phyloP scores from a whole-genome alignment of 2,797 vertebrate genomes.

The Anomalospiza imberbis region DNA sequence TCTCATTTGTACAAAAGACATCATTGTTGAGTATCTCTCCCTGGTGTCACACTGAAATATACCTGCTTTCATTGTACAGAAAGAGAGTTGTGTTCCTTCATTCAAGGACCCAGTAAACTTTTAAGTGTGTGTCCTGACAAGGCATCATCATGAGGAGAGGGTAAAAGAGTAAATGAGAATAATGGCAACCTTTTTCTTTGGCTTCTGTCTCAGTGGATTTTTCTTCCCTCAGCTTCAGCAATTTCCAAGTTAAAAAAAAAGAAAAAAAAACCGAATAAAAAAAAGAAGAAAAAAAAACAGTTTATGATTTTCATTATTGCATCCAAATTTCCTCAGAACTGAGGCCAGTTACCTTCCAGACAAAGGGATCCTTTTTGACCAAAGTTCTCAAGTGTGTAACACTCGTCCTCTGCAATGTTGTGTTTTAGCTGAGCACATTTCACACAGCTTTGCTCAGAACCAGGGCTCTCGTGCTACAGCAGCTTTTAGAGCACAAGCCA shows the following conservation, averaged over 20 bases:
- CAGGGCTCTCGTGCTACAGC: neutral
- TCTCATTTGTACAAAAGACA: neutral
- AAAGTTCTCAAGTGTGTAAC: neutral
- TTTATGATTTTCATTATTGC: conserved; percentile 9
- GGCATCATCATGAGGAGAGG: neutral
- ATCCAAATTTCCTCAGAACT: conserved; percentile 1
- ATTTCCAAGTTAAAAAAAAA: neutral
- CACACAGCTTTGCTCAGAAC: neutral
- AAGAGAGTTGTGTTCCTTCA: neutral
- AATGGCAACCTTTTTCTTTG: neutral
- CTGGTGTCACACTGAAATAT: neutral
- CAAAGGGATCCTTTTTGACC: neutral
- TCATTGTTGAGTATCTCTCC: neutral
- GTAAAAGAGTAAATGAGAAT: neutral
- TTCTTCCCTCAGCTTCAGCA: neutral
- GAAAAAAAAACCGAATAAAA: neutral
- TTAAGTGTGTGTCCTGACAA: neutral
- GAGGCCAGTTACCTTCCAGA: neutral
- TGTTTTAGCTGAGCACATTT: neutral
- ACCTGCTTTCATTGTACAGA: neutral
- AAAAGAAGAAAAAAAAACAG: neutral
- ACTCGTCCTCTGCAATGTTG: neutral
- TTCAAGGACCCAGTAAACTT: neutral
- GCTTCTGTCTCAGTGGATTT: neutral
- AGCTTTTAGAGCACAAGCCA: neutral